Base-by-base conservation (phyloP, 92 coral and sea anemone species). In the Porites cylindrica region DNA sequence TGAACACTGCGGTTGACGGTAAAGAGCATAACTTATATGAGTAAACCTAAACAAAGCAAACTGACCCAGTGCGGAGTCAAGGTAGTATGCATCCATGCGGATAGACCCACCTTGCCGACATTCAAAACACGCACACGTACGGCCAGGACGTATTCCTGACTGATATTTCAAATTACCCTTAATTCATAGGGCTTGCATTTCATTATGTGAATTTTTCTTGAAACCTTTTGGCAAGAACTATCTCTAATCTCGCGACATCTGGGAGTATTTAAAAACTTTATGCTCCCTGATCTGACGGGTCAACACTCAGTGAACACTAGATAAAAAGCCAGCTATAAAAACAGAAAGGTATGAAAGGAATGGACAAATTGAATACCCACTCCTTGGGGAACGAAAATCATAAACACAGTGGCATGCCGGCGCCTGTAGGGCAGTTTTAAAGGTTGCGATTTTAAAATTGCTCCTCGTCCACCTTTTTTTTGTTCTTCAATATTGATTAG, bases 281-380 rank as follows among this genome's bases (percentile, higher is more conserved):
- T 77, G 68, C 68, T n/a, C 47, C 47, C 47, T 38, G 47, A 38
- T 38, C 75, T 60, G 29, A 75, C 29, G 68, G 47, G 47, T 51
- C 63, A 65, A 17, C 66, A 70, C 12, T 52, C 7, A 21, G 47
- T 51, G 43, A 65, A 17, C 66, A 70, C 12, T 53, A 10, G 47
- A 71, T 58, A 70, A 82, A 59, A 19, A 78, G 43, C 47, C 47
- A 38, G 38, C 86, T 71, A 70, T 54, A 59, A 60, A 50, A 82
- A 82, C 86, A 82, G 82, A 79, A 58, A 78, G 64, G 47, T 67
- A 82, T 70, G 86, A 70, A 11, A 54, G 86, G 86, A 82, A 82
- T 71, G 12, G 70, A 10, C 8, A 56, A 82, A 82, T 70, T 58
- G 86, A 82, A 70, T n/a, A 66, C 56, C 18, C 18, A 81, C 53